Evolutionary conservation across 2,888 invertebrate species (phyloP), one percentile per base, ranked within the genome.

Genomic region (Pollenia labialis): DNA sequence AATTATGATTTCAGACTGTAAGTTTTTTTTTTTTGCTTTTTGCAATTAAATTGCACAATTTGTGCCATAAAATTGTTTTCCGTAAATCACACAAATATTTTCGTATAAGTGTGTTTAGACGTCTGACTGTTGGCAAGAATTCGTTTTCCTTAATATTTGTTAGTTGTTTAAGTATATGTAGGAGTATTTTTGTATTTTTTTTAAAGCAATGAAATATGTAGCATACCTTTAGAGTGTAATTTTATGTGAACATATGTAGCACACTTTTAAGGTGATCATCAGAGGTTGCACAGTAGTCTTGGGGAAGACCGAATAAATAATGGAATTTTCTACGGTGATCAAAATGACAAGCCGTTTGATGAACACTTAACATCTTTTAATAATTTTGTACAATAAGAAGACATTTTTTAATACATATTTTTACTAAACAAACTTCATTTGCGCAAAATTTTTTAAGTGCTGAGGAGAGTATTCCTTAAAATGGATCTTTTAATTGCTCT

Each of bases 51-150:
- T 81, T 64, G 54, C 48, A 56, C 84, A 84, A 84, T 77, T 81
- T 81, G 76, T 84, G 87, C 69, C 87, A 81, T 23, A 83, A 52
- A 81, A 77, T 68, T 81, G 71, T 81, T 77, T 64, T 62, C 12
- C 54, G 46, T 62, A 85, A 81, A 81, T 85, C 50, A 81, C 40
- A 72, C 14, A 40, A 52, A 66, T 50, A n/a, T 7, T 4, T 9
- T 16, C 42, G 14, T 64, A 18, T 6, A 9, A 32, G n/a, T 76
- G 64, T 52, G 75, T 18, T 66, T 44, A 16, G 23, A 66, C 56
- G 76, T 46, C 10, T 42, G 9, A 8, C 23, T 12, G 16, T 44
- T 9, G 23, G 46, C 48, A 16, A 48, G 16, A 8, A 16, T 56
- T 58, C 32, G 14, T 32, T 58, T 58, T 4, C 11, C 11, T 32